Evolutionary conservation across 1,140 invertebrate species (phyloP).

Genomic region (Solenopsis invicta): DNA sequence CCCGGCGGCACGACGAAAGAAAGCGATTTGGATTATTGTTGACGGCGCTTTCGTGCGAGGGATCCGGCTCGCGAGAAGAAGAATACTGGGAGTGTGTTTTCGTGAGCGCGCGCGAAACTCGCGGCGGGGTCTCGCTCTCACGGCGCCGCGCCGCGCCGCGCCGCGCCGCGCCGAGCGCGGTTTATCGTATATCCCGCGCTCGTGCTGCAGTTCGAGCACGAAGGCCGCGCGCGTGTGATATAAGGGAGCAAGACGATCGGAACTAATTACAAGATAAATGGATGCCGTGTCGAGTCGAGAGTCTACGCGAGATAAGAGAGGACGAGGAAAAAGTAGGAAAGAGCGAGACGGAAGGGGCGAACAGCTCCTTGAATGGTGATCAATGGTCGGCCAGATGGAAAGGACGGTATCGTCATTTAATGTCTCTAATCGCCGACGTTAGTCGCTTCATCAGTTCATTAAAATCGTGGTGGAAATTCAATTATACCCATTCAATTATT

Average conservation of each 20-base stretch:
- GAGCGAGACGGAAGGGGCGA: conserved; percentile 33
- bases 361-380: conserved; percentile 69
- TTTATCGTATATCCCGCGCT: neutral
- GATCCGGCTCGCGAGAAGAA: neutral
- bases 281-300: conserved; percentile 52
- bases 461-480: conserved; percentile 15
- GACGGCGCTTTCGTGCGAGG: neutral
- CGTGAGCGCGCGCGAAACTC: neutral
- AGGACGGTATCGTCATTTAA: conserved; percentile 54
- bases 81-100: neutral
- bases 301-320: conserved; percentile 67
- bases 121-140: neutral
- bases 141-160: neutral
- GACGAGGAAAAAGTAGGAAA: conserved; percentile 53
- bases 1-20: conserved; percentile 2
- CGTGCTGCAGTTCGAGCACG: conserved; percentile 4
- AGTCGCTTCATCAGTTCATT: conserved; percentile 35
- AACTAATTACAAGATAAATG: conserved; percentile 77
- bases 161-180: neutral
- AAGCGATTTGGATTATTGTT: conserved; percentile 56
- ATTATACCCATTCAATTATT: conserved; percentile 31
- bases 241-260: conserved; percentile 65
- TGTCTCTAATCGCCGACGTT: conserved; percentile 56
- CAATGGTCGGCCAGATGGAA: conserved; percentile 61
- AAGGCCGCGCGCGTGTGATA: conserved; percentile 42